phyloP scores from a whole-genome alignment of 2,113 vertebrate genomes.

The Tricholaema leucomelas region DNA sequence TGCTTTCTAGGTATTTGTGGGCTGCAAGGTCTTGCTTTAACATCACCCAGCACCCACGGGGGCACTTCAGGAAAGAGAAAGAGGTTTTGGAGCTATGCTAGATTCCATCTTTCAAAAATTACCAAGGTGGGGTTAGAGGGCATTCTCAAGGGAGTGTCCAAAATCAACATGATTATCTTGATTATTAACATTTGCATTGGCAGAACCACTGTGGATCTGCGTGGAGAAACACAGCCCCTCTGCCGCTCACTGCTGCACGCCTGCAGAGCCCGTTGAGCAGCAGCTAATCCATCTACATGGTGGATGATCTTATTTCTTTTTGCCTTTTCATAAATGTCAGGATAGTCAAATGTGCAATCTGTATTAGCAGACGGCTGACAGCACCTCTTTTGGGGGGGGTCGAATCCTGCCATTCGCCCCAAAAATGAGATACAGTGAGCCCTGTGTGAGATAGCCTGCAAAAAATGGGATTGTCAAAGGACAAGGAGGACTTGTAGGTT shows the following conservation, averaged over 20 bases:
- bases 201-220: background rate
- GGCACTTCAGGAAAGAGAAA: background rate
- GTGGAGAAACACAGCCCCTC: background rate
- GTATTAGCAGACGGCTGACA: background rate
- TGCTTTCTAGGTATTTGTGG: background rate
- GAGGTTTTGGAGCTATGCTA: background rate
- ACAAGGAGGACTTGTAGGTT: background rate
- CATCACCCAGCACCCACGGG: background rate
- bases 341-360: background rate
- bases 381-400: background rate
- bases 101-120: background rate
- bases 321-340: background rate
- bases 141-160: slow-evolving; percentile 29
- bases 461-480: background rate
- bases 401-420: background rate
- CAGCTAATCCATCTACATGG: background rate
- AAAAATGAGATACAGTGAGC: background rate
- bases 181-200: slow-evolving; percentile 47
- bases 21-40: background rate
- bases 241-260: background rate
- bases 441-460: background rate
- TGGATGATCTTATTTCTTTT: background rate
- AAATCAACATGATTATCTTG: slow-evolving; percentile 39
- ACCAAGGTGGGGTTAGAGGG: slow-evolving; percentile 32
- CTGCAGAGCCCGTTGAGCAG: background rate